Evolutionary conservation across 2,888 invertebrate genomes (phyloP).

Genomic region (Spilosoma lubricipeda): DNA sequence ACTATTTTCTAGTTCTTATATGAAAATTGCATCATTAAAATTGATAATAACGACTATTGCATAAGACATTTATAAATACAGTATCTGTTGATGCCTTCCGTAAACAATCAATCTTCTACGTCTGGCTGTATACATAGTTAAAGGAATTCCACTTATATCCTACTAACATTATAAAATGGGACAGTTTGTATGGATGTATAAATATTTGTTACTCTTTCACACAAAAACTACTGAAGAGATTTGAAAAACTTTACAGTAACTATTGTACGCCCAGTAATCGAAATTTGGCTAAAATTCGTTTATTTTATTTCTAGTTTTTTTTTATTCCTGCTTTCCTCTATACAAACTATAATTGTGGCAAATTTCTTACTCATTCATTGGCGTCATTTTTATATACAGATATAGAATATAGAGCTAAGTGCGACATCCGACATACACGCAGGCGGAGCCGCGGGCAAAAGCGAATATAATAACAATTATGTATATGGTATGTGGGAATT

Average conservation of each 20-base stretch:
- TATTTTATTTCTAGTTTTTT: background rate
- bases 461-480: background rate
- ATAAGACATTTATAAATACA: background rate
- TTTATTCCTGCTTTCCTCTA: too few species aligned
- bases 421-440: background rate
- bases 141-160: too few species aligned
- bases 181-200: too few species aligned
- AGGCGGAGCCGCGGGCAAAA: too few species aligned
- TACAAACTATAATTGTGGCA: too few species aligned
- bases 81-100: slow-evolving; percentile 1
- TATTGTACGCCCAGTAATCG: too few species aligned
- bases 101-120: background rate
- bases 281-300: too few species aligned
- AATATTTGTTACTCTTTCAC: too few species aligned
- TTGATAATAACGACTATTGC: background rate
- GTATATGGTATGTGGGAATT: background rate
- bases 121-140: background rate
- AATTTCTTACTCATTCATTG: too few species aligned
- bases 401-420: background rate
- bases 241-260: background rate
- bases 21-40: background rate
- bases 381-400: too few species aligned
- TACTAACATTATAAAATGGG: too few species aligned
- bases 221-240: background rate
- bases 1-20: background rate